A percentile compares a stretch with the other conserved stretches of the same genome.
phyloP scores from a whole-genome alignment of 2,113 vertebrate species.

The Entelurus aequoreus region DNA sequence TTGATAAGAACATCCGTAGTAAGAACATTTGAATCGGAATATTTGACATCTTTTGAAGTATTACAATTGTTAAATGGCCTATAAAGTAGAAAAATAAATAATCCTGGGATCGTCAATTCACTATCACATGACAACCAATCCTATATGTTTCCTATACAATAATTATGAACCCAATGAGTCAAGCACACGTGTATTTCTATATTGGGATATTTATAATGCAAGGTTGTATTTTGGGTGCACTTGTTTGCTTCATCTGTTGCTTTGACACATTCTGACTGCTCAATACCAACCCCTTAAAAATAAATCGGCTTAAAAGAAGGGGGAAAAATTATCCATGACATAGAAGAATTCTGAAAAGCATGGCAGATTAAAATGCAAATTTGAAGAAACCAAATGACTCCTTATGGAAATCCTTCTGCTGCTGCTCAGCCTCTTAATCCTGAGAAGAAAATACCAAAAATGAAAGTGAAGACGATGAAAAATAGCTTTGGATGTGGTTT shows the following conservation, averaged over 20 bases:
- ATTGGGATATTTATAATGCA: too few species aligned
- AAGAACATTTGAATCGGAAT: too few species aligned
- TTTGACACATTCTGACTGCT: constrained; percentile 25
- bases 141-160: too few species aligned
- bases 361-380: constrained; percentile 22
- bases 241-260: constrained; percentile 30
- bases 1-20: too few species aligned
- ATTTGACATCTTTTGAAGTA: too few species aligned
- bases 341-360: not conserved
- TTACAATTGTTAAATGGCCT: too few species aligned
- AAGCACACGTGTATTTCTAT: too few species aligned
- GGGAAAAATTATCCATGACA: constrained; percentile 8
- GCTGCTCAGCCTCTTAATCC: constrained; percentile 10
- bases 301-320: not conserved
- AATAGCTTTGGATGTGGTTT: not conserved
- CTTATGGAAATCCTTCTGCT: not conserved
- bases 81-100: too few species aligned
- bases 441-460: constrained; percentile 13
- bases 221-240: constrained; percentile 5
- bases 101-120: too few species aligned
- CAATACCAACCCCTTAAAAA: constrained; percentile 15
- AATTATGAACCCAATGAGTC: too few species aligned
- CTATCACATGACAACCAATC: not conserved
- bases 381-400: not conserved
- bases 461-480: constrained; percentile 2